A percentile compares a stretch with the other conserved stretches of the same genome.
Evolutionary conservation across 35 echinoderm and acorn worm species (phyloP).

Genomic region (Patiria miniata): DNA sequence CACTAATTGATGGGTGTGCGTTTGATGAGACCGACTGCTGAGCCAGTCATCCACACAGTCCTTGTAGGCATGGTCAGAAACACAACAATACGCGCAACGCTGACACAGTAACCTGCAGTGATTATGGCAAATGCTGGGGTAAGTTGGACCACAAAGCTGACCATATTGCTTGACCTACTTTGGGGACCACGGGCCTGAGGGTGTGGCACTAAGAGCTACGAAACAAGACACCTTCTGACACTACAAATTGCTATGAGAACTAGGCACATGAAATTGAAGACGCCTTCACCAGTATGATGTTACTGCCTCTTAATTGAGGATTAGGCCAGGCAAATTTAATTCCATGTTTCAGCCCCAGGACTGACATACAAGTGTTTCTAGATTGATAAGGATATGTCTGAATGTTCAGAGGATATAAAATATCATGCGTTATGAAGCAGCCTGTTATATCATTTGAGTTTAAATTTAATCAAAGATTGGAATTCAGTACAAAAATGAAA

Average conservation of each 20-base stretch:
- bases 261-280: constrained; percentile 6
- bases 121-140: background rate
- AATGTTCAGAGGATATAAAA: no score
- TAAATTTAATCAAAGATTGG: no score
- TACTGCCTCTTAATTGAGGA: constrained; percentile 31
- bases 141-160: background rate
- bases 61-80: background rate
- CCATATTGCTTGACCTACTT: constrained; percentile 16
- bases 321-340: constrained; percentile 5
- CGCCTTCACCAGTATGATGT: background rate
- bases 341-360: background rate
- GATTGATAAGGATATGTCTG: no score
- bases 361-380: no score
- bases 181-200: background rate
- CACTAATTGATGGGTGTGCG: background rate
- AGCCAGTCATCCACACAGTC: background rate
- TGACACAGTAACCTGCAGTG: constrained; percentile 20
- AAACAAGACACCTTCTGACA: constrained; percentile 20
- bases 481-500: background rate
- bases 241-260: constrained; percentile 2
- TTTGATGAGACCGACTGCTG: background rate
- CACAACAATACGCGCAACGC: constrained; percentile 9
- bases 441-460: no score
- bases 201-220: background rate
- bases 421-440: no score